These are phyloP conservation scores for Trachelus troglodyta DNA, from an alignment of 2,888 invertebrate genomes.

Conservation along the genomic window DNA sequence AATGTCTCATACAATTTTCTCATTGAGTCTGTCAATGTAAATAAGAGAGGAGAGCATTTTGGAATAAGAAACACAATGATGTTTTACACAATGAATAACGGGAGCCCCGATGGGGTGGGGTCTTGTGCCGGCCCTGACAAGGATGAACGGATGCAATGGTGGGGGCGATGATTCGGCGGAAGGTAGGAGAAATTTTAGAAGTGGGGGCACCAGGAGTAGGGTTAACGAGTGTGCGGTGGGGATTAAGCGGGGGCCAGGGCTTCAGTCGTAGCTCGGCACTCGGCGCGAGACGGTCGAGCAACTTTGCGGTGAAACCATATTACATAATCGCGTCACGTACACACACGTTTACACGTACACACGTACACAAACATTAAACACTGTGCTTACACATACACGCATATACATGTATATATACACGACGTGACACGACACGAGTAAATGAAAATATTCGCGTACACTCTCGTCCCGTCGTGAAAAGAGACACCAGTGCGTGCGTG, in stretches of 20 bases:
- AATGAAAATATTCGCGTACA: slow-evolving; percentile 6
- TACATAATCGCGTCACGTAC: slow-evolving; percentile 15
- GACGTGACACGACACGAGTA: slow-evolving; percentile 1
- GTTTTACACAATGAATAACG: too few relatives aligned
- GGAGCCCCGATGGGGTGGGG: not conserved
- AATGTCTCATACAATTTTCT: too few relatives aligned
- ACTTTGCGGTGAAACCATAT: slow-evolving; percentile 15
- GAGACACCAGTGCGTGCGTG: not conserved
- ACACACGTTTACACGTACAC: slow-evolving; percentile 23
- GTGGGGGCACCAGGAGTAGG: not conserved
- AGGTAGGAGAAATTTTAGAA: not conserved
- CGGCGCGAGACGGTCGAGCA: slow-evolving; percentile 39
- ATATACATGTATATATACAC: slow-evolving; percentile 23
- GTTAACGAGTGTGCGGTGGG: not conserved
- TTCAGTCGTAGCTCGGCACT: slow-evolving; percentile 48
- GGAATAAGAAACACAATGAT: too few relatives aligned
- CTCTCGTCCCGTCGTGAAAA: too few relatives aligned
- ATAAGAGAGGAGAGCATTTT: too few relatives aligned
- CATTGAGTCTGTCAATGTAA: too few relatives aligned
- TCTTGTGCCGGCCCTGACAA: not conserved
- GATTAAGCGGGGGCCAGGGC: not conserved
- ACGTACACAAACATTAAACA: too few relatives aligned
- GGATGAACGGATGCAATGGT: not conserved
- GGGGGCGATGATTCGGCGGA: not conserved
- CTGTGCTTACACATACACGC: slow-evolving; percentile 8